phyloP scores from a whole-genome alignment of 2,797 vertebrate genomes.

The Halcyon leucocephala region DNA sequence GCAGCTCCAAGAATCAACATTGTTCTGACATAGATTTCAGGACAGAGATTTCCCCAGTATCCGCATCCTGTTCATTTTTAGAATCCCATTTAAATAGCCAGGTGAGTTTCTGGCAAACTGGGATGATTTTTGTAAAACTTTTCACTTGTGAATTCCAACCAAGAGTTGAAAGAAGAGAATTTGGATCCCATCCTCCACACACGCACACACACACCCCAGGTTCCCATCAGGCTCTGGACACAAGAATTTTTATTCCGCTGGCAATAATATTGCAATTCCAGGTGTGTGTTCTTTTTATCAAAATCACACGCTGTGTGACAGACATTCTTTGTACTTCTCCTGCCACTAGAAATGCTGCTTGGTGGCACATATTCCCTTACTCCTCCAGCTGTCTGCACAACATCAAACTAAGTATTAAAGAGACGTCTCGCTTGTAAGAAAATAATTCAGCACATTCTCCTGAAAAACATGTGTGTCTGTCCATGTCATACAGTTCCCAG shows the following conservation, averaged over 20 bases:
- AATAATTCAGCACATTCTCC: not conserved
- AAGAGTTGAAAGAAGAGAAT: not conserved
- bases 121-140: not conserved
- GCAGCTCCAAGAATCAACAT: not conserved
- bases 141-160: not conserved
- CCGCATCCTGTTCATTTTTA: not conserved
- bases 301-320: not conserved
- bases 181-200: not conserved
- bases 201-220: fast-evolving
- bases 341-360: not conserved
- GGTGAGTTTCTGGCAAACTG: not conserved
- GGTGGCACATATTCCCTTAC: not conserved
- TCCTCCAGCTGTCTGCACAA: not conserved
- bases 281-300: not conserved
- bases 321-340: not conserved
- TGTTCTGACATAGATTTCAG: not conserved
- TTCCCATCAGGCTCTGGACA: not conserved
- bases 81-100: fast-evolving
- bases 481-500: not conserved
- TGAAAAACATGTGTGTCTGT: not conserved
- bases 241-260: not conserved
- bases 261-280: not conserved
- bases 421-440: not conserved
- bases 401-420: not conserved
- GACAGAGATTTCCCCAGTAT: not conserved